A percentile compares a stretch with the other conserved stretches of the same genome.
phyloP scores from a whole-genome alignment of 2,797 vertebrate species.

The Poeciliopsis paucimaculata region DNA sequence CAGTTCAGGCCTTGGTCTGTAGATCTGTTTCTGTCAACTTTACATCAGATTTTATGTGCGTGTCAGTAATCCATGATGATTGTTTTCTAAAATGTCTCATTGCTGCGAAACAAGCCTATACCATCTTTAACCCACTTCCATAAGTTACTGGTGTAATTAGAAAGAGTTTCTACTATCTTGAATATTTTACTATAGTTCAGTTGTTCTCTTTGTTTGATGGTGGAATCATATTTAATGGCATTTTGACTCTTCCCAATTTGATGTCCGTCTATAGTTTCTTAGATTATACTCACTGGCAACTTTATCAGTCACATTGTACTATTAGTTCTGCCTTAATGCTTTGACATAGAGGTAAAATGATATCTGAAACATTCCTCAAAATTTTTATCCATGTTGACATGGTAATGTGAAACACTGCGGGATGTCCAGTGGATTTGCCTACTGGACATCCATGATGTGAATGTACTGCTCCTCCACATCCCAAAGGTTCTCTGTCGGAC shows the following conservation, averaged over 20 bases:
- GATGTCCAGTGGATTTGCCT: too few species aligned
- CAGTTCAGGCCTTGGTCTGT: constrained; percentile 5
- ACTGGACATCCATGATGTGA: neutral
- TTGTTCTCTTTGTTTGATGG: neutral
- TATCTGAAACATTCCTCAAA: neutral
- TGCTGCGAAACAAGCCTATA: neutral
- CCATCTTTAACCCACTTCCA: neutral
- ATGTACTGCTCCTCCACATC: neutral
- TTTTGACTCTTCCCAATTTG: neutral
- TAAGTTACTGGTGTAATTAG: too few species aligned
- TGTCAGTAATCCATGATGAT: constrained; percentile 26
- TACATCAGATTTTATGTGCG: constrained; percentile 38
- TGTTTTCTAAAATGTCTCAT: constrained; percentile 3
- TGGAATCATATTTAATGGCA: neutral
- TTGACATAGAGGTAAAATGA: neutral
- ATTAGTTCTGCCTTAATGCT: neutral
- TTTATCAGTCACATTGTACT: neutral
- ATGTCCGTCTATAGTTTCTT: neutral
- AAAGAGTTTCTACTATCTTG: neutral
- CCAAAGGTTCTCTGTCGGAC: neutral
- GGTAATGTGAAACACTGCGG: neutral
- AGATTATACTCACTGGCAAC: neutral
- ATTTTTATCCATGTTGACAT: neutral
- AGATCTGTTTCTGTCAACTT: neutral
- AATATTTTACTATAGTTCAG: neutral